These are phyloP conservation scores for Boulengeromyrus knoepffleri DNA, from an alignment of 2,113 vertebrate genomes.

Conservation along the genomic window DNA sequence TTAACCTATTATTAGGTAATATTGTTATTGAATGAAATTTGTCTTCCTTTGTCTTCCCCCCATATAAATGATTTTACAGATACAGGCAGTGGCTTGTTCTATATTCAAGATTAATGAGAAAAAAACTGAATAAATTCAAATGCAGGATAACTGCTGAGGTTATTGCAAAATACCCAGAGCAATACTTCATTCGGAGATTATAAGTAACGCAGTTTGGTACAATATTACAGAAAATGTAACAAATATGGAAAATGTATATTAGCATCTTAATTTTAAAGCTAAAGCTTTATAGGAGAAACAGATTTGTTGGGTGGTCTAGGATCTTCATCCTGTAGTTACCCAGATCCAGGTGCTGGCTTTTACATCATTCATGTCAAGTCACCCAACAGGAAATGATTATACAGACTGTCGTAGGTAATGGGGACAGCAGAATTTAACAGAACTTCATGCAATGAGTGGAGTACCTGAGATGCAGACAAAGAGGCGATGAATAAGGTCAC, in stretches of 20 bases:
- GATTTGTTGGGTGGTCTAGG: neutral
- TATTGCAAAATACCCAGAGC: neutral
- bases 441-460: neutral
- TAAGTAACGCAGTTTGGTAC: neutral
- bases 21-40: neutral
- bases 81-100: neutral
- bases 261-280: neutral
- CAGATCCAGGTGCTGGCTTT: neutral
- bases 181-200: neutral
- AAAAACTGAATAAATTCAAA: neutral
- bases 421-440: neutral
- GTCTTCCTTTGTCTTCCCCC: neutral
- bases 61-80: neutral
- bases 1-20: neutral
- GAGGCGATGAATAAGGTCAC: conserved; percentile 91
- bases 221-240: neutral
- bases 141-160: neutral
- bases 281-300: neutral
- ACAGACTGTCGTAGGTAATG: neutral
- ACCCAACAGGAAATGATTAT: neutral
- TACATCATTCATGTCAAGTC: neutral
- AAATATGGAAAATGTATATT: neutral
- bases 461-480: conserved; percentile 98
- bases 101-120: neutral
- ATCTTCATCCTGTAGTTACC: neutral